Evolutionary conservation across 2,888 invertebrate genomes (phyloP).

Genomic region (Magallana nippona): DNA sequence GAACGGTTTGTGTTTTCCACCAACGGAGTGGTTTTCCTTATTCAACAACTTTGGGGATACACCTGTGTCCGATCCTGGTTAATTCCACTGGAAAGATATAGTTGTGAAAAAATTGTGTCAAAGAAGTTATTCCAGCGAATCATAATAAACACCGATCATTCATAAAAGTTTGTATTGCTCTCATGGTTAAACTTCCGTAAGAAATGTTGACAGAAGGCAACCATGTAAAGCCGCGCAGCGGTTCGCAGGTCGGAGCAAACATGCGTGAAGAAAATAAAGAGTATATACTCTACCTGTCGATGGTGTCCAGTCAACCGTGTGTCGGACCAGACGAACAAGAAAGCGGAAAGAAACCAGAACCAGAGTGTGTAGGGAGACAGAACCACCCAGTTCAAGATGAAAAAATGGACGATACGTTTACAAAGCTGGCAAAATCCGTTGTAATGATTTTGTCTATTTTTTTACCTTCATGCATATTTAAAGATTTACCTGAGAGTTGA

Average conservation of each 20-base stretch:
- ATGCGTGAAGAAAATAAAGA: slow-evolving; percentile 48
- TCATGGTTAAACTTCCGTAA: slow-evolving; percentile 42
- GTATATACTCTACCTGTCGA: slow-evolving; percentile 50
- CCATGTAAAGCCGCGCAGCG: slow-evolving; percentile 48
- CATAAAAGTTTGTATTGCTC: slow-evolving; percentile 39
- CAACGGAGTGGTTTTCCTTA: not conserved
- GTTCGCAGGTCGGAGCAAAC: slow-evolving; percentile 49
- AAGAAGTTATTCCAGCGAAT: slow-evolving; percentile 28
- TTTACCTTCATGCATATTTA: slow-evolving; percentile 54
- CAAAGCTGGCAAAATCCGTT: slow-evolving; percentile 48
- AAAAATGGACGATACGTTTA: slow-evolving; percentile 47
- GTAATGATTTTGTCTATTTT: slow-evolving; percentile 54
- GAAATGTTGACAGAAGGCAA: slow-evolving; percentile 50
- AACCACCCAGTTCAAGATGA: slow-evolving; percentile 27
- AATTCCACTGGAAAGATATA: slow-evolving; percentile 29
- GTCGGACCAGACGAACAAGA: slow-evolving; percentile 34
- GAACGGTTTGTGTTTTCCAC: not conserved
- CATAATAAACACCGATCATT: slow-evolving; percentile 35
- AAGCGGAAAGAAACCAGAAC: not conserved
- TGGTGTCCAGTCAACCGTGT: slow-evolving; percentile 48
- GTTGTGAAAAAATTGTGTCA: slow-evolving; percentile 36
- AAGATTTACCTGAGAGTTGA: slow-evolving; percentile 53
- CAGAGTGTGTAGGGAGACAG: not conserved
- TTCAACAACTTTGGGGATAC: not conserved
- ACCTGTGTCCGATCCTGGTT: not conserved